Evolutionary conservation across 1,140 invertebrate genomes (phyloP).

Genomic region (Drosophila azteca): DNA sequence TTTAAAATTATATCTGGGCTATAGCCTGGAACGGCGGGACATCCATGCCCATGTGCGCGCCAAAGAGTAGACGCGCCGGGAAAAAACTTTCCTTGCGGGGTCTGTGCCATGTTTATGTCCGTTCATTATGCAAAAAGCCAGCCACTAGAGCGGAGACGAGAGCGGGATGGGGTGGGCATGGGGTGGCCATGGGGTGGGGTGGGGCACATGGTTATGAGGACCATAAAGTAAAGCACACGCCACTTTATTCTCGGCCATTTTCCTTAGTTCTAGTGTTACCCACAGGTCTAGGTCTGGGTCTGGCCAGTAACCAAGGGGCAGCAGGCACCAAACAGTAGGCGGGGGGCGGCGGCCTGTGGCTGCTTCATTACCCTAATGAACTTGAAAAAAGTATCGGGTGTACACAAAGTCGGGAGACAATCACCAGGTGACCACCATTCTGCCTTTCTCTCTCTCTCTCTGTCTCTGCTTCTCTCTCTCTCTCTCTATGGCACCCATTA

Average conservation of each 20-base stretch:
- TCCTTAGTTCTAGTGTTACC: constrained; percentile 14
- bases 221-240: constrained; percentile 62
- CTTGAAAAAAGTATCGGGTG: constrained; percentile 80
- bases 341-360: constrained; percentile 42
- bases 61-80: constrained; percentile 37
- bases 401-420: constrained; percentile 74
- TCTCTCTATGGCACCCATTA: not conserved
- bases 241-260: constrained; percentile 56
- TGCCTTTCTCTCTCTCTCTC: constrained; percentile 7
- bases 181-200: not conserved
- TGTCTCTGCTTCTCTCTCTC: not conserved
- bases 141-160: constrained; percentile 30
- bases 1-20: constrained; percentile 43
- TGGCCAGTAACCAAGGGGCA: not conserved
- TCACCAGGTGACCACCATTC: constrained; percentile 59
- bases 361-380: constrained; percentile 82
- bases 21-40: constrained; percentile 12
- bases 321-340: constrained; percentile 11
- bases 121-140: constrained; percentile 80
- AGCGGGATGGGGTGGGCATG: not conserved
- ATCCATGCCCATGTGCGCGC: constrained; percentile 70
- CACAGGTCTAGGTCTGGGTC: constrained; percentile 23
- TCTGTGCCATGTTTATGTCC: constrained; percentile 59
- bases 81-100: constrained; percentile 52
- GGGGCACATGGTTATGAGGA: constrained; percentile 59